phyloP scores from a whole-genome alignment of 2,113 vertebrate species.

The Peromyscus maniculatus region DNA sequence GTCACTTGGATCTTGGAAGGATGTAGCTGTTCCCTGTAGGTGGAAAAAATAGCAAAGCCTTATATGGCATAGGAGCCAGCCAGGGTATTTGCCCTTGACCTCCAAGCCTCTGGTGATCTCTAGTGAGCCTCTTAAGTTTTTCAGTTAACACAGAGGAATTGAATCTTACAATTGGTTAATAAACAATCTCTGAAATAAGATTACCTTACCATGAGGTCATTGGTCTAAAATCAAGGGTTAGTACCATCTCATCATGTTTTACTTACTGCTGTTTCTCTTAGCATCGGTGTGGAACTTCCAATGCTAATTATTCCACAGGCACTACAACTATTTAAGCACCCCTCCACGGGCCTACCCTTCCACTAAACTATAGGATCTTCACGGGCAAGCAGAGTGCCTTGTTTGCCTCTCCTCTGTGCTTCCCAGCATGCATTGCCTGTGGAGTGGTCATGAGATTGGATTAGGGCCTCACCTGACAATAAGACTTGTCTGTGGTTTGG shows the following conservation, averaged over 20 bases:
- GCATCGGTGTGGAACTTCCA: neutral
- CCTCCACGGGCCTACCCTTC: neutral
- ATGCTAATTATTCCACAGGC: neutral
- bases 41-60: fast-evolving
- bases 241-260: neutral
- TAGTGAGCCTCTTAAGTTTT: neutral
- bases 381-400: neutral
- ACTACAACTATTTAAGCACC: neutral
- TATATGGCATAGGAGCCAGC: neutral
- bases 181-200: neutral
- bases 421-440: neutral
- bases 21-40: neutral
- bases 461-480: neutral
- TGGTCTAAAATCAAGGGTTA: neutral
- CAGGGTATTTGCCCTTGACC: neutral
- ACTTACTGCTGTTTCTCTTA: neutral
- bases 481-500: neutral
- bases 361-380: neutral
- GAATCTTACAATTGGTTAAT: neutral
- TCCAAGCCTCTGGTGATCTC: neutral
- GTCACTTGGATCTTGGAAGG: neutral
- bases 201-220: neutral
- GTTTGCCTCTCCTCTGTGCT: neutral
- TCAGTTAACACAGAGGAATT: neutral
- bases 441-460: neutral